phyloP scores from a whole-genome alignment of 2,113 vertebrate species.

The Cichladusa arquata region DNA sequence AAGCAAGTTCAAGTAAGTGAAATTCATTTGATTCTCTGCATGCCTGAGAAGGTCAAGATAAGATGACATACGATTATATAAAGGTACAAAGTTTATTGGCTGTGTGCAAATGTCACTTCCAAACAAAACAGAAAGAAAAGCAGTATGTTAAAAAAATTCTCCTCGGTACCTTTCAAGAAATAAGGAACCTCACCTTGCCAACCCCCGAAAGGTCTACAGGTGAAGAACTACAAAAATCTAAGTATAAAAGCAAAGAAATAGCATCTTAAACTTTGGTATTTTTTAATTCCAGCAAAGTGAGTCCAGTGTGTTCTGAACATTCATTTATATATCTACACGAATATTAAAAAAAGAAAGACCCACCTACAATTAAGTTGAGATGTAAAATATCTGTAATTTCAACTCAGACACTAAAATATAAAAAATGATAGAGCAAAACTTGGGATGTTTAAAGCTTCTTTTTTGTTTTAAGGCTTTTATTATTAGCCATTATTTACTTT shows the following conservation, averaged over 20 bases:
- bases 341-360: background rate
- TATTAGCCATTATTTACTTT: conserved; percentile 60
- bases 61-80: background rate
- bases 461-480: conserved; percentile 41
- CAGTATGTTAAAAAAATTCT: background rate
- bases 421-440: conserved; percentile 8
- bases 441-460: conserved; percentile 42
- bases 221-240: background rate
- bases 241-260: background rate
- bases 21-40: background rate
- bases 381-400: background rate
- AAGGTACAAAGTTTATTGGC: background rate
- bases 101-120: background rate
- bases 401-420: background rate
- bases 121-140: background rate
- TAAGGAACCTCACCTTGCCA: background rate
- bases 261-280: background rate
- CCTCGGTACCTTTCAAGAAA: background rate
- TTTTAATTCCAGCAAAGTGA: background rate
- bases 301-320: background rate
- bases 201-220: background rate
- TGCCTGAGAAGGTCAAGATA: background rate
- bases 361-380: background rate
- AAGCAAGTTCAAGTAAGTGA: background rate
- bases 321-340: background rate